These are phyloP conservation scores for Poecile montanus DNA, from an alignment of 2,797 vertebrate species.

Conservation along the genomic window DNA sequence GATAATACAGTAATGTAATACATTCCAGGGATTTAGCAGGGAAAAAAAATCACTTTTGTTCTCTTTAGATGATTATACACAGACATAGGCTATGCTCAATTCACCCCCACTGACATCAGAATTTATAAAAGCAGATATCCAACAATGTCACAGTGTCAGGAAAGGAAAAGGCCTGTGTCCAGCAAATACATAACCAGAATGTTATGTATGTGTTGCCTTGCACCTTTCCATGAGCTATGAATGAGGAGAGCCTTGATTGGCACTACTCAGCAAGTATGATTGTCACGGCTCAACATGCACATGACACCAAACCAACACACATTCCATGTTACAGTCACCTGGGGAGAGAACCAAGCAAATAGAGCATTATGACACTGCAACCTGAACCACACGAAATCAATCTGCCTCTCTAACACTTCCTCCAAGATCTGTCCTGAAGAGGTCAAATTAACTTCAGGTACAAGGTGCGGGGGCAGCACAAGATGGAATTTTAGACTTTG, in stretches of 20 bases:
- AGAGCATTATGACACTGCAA: not conserved
- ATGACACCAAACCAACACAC: not conserved
- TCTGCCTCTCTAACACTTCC: not conserved
- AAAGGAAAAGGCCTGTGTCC: not conserved
- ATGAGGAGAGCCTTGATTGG: not conserved
- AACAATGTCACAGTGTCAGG: not conserved
- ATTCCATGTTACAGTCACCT: not conserved
- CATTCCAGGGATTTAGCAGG: not conserved
- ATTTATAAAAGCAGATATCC: not conserved
- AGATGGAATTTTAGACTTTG: not conserved
- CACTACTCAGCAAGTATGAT: not conserved
- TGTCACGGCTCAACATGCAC: not conserved
- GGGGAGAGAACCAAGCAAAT: not conserved
- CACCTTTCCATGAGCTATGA: not conserved
- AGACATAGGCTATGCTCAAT: not conserved
- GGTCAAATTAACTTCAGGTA: not conserved
- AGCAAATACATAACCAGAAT: not conserved
- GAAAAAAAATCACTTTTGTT: not conserved
- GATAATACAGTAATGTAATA: not conserved
- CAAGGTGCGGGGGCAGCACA: not conserved
- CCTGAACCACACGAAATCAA: not conserved
- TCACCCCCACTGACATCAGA: not conserved
- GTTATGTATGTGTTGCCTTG: not conserved
- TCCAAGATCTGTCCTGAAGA: not conserved
- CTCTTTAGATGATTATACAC: not conserved